These are phyloP conservation scores for Philereme vetulata DNA, from an alignment of 2,888 invertebrate species.

Conservation along the genomic window DNA sequence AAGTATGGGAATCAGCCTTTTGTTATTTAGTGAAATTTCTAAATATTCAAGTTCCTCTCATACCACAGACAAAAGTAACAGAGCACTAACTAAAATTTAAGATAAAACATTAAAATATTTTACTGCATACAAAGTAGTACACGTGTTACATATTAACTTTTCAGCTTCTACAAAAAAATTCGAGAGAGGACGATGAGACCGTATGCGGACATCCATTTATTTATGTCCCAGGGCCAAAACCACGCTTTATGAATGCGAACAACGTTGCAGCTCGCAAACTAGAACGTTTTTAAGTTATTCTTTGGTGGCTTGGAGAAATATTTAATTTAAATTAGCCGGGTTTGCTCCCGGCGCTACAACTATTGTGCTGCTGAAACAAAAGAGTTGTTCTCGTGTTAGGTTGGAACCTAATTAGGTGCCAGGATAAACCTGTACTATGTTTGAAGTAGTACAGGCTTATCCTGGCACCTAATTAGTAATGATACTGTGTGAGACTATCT, in stretches of 20 bases:
- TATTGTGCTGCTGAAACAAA: conserved; percentile 39
- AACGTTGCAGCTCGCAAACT: conserved; percentile 53
- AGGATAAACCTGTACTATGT: conserved; percentile 2
- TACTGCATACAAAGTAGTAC: conserved; percentile 7
- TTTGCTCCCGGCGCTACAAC: conserved; percentile 34
- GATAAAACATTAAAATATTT: conserved; percentile 1
- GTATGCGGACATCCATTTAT: conserved; percentile 63
- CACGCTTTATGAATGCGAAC: conserved; percentile 63
- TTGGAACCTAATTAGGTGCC: conserved; percentile 31
- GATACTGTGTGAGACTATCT: too few relatives aligned
- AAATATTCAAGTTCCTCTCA: too few relatives aligned
- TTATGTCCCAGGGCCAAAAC: conserved; percentile 59
- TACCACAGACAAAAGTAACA: too few relatives aligned
- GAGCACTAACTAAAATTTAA: neutral
- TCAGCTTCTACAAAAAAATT: conserved; percentile 38
- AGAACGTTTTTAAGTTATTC: conserved; percentile 47
- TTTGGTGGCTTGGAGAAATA: conserved; percentile 47
- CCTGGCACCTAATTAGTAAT: neutral
- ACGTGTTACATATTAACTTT: conserved; percentile 22
- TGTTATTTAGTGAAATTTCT: too few relatives aligned
- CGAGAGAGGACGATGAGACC: conserved; percentile 37
- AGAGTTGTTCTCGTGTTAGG: conserved; percentile 36
- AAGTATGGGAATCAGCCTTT: too few relatives aligned
- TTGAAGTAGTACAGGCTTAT: conserved; percentile 1
- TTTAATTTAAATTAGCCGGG: conserved; percentile 53